Evolutionary conservation across 1,140 invertebrate species (phyloP), one percentile per base, ranked within the genome.

Genomic region (Bombus soroeensis): DNA sequence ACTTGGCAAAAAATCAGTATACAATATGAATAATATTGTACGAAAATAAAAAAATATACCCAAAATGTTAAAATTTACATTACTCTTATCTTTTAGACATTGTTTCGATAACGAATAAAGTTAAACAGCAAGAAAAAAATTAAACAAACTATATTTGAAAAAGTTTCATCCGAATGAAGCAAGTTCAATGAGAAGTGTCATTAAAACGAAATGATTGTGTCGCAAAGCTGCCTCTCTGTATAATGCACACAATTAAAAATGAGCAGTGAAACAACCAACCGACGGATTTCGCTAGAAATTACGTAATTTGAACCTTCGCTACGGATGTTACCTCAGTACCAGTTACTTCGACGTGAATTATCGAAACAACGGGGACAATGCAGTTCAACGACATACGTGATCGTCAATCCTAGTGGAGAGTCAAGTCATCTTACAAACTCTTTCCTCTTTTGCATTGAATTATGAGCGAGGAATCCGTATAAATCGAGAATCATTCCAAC

Each of bases 311-410:
- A 64, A 18, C 25, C n/a, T 53, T 76, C 53, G 73, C 73, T 32
- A 73, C 72, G 81, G 81, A 83, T 75, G 66, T 39, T 71, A 37
- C 47, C 25, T 25, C 53, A 37, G 53, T 47, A 25, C 79, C 68
- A 34, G 81, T 53, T 57, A 74, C 39, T 28, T 37, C 25, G 43
- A 53, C 43, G 41, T 37, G 73, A 68, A 47, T 53, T 76, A 83
- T 83, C 73, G 34, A 15, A 43, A 59, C 57, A 82, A 22, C 72
- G 28, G 25, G 59, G 81, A 83, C 81, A 75, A 82, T 74, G 81
- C 57, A 47, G 47, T 70, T 47, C 41, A 70, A 53, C 28, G 9
- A 0, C 32, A 39, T 22, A 53, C 47, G 47, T 53, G 47, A 73
- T 37, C 32, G 70, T 81, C 43, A 53, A 32, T 66, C 28, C 34